Evolutionary conservation across 2,888 invertebrate species (phyloP).

Genomic region (Hyles lineata): DNA sequence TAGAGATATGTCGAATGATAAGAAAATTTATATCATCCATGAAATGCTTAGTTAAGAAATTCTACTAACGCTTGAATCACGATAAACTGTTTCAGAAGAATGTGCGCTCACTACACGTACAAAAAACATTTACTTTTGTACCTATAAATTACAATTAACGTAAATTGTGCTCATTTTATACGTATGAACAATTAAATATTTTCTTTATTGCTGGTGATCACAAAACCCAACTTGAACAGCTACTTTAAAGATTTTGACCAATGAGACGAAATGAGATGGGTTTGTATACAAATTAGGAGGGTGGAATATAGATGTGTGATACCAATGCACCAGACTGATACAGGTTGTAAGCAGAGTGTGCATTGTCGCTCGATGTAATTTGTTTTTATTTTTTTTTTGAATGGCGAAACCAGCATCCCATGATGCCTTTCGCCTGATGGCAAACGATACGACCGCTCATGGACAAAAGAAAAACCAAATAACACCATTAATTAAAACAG

Average conservation of each 20-base stretch:
- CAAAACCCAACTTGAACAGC: background rate
- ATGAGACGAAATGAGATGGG: too few relatives aligned
- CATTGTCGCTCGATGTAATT: too few relatives aligned
- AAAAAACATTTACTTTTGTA: conserved; percentile 23
- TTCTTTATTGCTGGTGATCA: background rate
- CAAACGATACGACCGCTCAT: too few relatives aligned
- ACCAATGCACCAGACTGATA: too few relatives aligned
- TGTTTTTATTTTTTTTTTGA: too few relatives aligned
- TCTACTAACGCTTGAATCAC: conserved; percentile 1
- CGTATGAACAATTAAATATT: conserved; percentile 21
- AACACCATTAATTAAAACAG: too few relatives aligned
- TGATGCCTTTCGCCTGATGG: too few relatives aligned
- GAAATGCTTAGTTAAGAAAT: conserved; percentile 13
- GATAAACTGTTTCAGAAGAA: conserved; percentile 19
- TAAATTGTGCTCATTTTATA: conserved; percentile 17
- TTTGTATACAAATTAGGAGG: too few relatives aligned
- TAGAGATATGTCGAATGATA: conserved; percentile 24
- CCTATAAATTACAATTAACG: conserved; percentile 25
- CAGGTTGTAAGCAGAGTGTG: too few relatives aligned
- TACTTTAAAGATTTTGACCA: background rate
- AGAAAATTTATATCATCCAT: conserved; percentile 13
- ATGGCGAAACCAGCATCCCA: too few relatives aligned
- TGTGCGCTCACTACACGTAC: conserved; percentile 14
- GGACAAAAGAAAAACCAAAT: too few relatives aligned
- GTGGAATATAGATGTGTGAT: too few relatives aligned